Conservation (phyloP, 92 coral and sea anemone genomes). For the Porites lobata region DNA sequence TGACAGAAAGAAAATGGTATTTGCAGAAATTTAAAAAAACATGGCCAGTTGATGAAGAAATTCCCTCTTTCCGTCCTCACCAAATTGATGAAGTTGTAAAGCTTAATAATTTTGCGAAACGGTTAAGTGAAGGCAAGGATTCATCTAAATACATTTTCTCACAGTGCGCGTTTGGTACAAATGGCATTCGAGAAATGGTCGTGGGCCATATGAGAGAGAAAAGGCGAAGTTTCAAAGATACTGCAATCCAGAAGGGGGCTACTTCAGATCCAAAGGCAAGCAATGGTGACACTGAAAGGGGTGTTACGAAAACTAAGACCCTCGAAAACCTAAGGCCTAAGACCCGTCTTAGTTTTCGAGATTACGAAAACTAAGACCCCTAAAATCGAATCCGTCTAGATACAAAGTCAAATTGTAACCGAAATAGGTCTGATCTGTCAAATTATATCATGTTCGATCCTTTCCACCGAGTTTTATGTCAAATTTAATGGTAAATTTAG, state of each 20-base stretch:
- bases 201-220: not conserved
- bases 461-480: no score
- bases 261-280: not conserved
- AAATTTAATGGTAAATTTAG: no score
- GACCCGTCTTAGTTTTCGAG: no score
- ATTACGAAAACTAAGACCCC: no score
- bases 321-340: no score
- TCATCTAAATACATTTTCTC: not conserved
- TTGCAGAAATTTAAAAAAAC: not conserved
- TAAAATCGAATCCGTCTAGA: no score
- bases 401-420: no score
- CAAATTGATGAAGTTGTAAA: not conserved
- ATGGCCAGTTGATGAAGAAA: conserved; percentile 1
- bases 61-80: not conserved
- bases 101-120: not conserved
- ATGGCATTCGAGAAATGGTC: conserved; percentile 12
- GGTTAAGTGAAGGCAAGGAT: conserved; percentile 1
- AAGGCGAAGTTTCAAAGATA: not conserved
- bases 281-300: conserved; percentile 25
- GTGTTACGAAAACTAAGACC: no score
- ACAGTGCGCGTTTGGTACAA: not conserved
- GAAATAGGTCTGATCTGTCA: no score
- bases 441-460: no score
- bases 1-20: conserved; percentile 6
- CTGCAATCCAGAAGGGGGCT: conserved; percentile 1